Evolutionary conservation across 2,113 vertebrate genomes (phyloP).

Genomic region (Corythornis cristatus): DNA sequence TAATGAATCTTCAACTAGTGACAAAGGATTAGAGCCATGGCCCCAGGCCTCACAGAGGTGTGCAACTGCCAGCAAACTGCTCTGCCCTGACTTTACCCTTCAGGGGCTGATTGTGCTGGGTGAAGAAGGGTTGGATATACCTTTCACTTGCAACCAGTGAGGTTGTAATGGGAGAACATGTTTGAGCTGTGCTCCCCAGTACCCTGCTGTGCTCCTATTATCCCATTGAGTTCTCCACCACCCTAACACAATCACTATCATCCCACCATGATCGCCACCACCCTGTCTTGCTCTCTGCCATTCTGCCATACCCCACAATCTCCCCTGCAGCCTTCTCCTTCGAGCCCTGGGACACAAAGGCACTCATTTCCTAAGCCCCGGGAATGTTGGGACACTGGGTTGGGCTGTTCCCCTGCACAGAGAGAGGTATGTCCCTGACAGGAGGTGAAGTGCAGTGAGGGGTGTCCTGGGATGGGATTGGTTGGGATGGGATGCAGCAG

Average conservation of each 20-base stretch:
- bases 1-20: too few species aligned
- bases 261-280: not conserved
- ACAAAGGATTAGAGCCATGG: not conserved
- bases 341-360: too few species aligned
- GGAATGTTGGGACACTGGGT: too few species aligned
- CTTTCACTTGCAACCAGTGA: not conserved
- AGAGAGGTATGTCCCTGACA: not conserved
- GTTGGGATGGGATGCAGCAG: not conserved
- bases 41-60: rapidly evolving
- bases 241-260: too few species aligned
- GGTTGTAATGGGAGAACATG: not conserved
- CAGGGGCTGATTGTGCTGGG: rapidly evolving
- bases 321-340: not conserved
- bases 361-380: not conserved
- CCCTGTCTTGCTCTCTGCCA: not conserved
- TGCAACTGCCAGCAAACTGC: not conserved
- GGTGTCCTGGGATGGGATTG: not conserved
- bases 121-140: not conserved
- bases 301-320: too few species aligned
- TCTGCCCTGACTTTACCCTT: not conserved
- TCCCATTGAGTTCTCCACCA: not conserved
- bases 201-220: not conserved
- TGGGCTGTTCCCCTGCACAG: not conserved
- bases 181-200: not conserved
- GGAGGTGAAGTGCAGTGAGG: not conserved